phyloP scores from a whole-genome alignment of 2,113 vertebrate genomes.

The Sciurus niger region DNA sequence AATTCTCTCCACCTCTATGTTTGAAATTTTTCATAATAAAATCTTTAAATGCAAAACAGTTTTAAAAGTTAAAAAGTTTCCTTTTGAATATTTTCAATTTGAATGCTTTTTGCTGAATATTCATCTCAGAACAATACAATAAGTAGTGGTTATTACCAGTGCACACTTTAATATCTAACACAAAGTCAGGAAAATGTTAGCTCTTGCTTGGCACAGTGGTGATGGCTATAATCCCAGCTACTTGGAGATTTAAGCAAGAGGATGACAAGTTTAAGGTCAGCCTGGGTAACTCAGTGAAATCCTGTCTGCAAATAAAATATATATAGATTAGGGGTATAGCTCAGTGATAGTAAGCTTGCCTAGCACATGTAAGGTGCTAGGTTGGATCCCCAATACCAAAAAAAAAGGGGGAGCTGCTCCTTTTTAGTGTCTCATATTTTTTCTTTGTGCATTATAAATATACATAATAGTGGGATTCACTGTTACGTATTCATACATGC shows the following conservation, averaged over 20 bases:
- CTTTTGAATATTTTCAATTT: constrained; percentile 37
- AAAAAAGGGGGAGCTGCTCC: not conserved
- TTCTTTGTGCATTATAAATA: no score
- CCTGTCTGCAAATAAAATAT: not conserved
- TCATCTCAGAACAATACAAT: not conserved
- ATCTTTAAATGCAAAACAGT: not conserved
- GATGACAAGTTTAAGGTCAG: not conserved
- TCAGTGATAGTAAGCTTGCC: not conserved
- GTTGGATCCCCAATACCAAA: not conserved
- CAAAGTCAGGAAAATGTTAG: not conserved
- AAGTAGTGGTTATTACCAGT: not conserved
- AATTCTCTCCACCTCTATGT: constrained; percentile 10
- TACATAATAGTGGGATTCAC: no score
- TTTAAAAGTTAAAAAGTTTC: not conserved
- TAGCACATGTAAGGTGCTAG: no score
- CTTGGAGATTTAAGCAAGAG: not conserved
- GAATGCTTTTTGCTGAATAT: constrained; percentile 30
- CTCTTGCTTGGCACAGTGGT: not conserved
- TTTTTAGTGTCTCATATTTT: no score
- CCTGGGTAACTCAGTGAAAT: not conserved
- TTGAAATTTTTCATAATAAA: constrained; percentile 61
- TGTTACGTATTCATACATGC: no score
- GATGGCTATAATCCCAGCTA: not conserved
- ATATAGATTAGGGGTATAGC: not conserved
- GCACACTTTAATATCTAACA: constrained; percentile 40